Conservation (phyloP, 2,797 vertebrate species). For the Danio tinwini region DNA sequence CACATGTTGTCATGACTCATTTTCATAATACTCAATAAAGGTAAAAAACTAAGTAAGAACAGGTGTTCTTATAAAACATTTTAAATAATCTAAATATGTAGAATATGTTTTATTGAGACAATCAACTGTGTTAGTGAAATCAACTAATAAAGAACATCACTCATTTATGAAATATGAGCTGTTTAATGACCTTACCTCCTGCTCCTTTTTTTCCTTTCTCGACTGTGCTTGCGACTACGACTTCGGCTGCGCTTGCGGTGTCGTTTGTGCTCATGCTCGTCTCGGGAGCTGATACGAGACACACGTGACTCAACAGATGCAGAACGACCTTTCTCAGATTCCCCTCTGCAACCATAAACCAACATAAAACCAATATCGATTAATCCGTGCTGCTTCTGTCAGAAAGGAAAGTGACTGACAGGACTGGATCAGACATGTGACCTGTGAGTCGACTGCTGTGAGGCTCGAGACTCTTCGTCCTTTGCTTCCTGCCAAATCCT, state of each 20-base stretch:
- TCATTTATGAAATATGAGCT: not conserved
- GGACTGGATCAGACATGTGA: constrained; percentile 46
- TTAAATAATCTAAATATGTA: not conserved
- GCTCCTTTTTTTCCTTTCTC: constrained; percentile 73
- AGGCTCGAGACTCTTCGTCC: constrained; percentile 62
- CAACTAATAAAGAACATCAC: not conserved
- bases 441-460: constrained; percentile 67
- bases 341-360: constrained; percentile 61
- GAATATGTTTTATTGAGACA: too few relatives aligned
- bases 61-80: not conserved
- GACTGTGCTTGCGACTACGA: constrained; percentile 64
- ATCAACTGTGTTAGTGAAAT: not conserved
- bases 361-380: not conserved
- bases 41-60: not conserved
- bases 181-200: constrained; percentile 76
- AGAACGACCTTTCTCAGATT: constrained; percentile 73
- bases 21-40: too few relatives aligned
- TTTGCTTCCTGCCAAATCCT: constrained; percentile 87
- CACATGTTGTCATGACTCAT: not conserved
- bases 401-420: not conserved
- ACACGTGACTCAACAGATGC: constrained; percentile 82
- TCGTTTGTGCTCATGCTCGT: constrained; percentile 71
- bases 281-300: constrained; percentile 75
- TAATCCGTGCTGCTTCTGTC: not conserved
- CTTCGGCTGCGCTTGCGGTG: constrained; percentile 78